Conservation (phyloP, 2,888 invertebrate genomes). For the Lydus trimaculatus region DNA sequence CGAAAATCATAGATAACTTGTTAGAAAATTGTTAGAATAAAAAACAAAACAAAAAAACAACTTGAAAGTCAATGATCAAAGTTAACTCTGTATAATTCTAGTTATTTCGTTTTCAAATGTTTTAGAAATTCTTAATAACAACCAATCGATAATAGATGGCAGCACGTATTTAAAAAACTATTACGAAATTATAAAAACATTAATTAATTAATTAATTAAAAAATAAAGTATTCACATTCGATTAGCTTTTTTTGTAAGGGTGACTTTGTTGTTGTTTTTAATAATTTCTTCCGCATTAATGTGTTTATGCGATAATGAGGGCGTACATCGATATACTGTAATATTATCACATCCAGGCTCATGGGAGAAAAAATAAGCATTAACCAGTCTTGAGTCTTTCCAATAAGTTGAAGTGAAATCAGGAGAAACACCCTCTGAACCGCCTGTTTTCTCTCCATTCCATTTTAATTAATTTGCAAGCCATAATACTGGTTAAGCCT, state of each 20-base stretch:
- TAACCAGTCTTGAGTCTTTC: no score
- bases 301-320: not conserved
- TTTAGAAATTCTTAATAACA: not conserved
- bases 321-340: no score
- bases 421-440: no score
- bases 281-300: not conserved
- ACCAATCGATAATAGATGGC: not conserved
- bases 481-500: no score
- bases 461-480: no score
- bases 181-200: not conserved
- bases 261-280: not conserved
- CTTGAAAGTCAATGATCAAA: not conserved
- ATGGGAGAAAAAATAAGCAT: no score
- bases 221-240: no score
- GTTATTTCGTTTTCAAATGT: not conserved
- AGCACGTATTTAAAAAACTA: not conserved
- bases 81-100: not conserved
- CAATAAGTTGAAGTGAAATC: no score
- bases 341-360: no score
- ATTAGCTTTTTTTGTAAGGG: not conserved
- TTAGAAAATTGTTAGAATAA: not conserved
- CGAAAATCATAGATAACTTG: not conserved
- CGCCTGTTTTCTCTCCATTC: no score
- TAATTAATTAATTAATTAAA: not conserved
- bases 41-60: not conserved